Base-by-base conservation (phyloP, 2,113 vertebrate species). In the Gobiocypris rarus region DNA sequence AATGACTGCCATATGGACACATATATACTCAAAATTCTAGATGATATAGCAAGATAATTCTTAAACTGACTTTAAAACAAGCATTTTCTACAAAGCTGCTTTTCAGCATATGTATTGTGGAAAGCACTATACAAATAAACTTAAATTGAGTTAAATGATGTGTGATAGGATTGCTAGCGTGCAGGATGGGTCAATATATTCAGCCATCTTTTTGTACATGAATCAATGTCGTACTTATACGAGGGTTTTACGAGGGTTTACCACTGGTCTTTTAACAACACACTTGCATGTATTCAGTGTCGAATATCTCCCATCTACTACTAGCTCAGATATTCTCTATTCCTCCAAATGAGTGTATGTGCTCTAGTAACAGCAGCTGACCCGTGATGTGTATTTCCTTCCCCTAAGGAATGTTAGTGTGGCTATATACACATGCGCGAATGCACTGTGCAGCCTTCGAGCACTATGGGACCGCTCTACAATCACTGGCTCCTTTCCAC, bases 341-440 rank as follows among this genome's bases (percentile, higher is more conserved):
- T 67, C 59, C 43, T 81, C 26, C n/a, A 71, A 75, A 75, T 41
- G 50, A 45, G 65, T 65, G 79, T 19, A 52, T 61, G 50, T 75
- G 83, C 52, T 82, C 76, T 50, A 59, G 61, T 74, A 84, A 75
- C 84, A 63, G 75, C 28, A 82, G 15, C 75, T 84, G 88, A 84
- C 84, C 88, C 71, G 38, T 82, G 61, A 87, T 85, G 86, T 79
- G 56, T 74, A 58, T 77, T 84, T 82, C 54, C 82, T 82, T 9
- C 77, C 85, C 86, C 63, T 71, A 28, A 83, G 80, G 80, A 83
- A 48, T 19, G 73, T 78, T 58, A 79, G 31, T 26, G 50, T 61
- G 45, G 48, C 31, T 34, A 80, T 54, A 52, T 59, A 38, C 73
- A 71, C 84, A 71, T 59, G n/a, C 41, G 3, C 3, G 15, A 43